Evolutionary conservation across 2,113 vertebrate species (phyloP).

Genomic region (Tachycineta bicolor): DNA sequence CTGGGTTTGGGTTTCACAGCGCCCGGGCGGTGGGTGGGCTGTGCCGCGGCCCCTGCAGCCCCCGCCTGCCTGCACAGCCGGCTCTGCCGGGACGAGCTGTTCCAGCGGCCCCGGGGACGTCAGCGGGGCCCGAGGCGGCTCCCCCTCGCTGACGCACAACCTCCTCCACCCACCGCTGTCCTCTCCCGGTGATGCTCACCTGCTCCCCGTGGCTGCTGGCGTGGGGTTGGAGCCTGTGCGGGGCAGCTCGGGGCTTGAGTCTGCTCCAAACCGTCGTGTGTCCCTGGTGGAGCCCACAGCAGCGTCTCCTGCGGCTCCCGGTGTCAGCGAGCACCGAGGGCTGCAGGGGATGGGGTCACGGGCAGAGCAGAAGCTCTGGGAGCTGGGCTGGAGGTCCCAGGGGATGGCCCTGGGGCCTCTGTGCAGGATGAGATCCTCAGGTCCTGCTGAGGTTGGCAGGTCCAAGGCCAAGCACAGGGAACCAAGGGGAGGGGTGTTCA

Average conservation of each 20-base stretch:
- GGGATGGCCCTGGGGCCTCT: not conserved
- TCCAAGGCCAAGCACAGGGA: not conserved
- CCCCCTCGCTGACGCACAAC: not conserved
- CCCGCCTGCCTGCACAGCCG: not conserved
- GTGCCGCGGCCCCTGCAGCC: not conserved
- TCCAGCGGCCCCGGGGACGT: not conserved
- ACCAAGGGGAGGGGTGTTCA: not conserved
- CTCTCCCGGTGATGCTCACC: not conserved
- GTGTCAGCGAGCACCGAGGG: not conserved
- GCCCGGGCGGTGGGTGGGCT: not conserved
- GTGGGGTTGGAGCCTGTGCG: not conserved
- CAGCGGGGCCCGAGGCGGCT: not conserved
- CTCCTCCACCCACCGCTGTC: not conserved
- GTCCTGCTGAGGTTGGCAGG: not conserved
- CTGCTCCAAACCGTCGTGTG: not conserved
- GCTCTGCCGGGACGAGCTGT: not conserved
- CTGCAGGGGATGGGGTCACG: too few relatives aligned
- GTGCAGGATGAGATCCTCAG: not conserved
- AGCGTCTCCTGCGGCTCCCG: not conserved
- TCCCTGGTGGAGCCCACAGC: not conserved
- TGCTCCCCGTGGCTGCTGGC: not conserved
- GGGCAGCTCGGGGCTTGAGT: rapidly evolving
- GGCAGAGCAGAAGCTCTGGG: not conserved
- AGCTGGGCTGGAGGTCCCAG: not conserved
- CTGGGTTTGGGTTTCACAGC: not conserved